Percentiles rank a stretch among this genome's conserved stretches.
Conservation (phyloP, 2,888 invertebrate species). For the Drosophila niveifrons region DNA sequence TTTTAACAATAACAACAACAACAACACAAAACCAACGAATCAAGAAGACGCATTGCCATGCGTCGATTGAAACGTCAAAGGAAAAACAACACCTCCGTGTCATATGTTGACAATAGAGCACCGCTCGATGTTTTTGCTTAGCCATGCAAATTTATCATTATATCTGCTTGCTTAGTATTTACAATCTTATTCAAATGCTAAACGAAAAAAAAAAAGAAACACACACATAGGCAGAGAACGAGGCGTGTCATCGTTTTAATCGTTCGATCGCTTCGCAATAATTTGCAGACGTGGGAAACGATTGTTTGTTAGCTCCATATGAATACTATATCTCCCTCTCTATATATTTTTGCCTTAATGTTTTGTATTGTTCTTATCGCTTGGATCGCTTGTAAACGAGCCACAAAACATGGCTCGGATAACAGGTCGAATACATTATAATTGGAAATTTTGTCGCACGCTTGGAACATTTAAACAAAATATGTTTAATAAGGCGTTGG, state of each 20-base stretch:
- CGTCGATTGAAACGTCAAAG: slow-evolving; percentile 55
- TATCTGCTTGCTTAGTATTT: slow-evolving; percentile 46
- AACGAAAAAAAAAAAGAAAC: slow-evolving; percentile 54
- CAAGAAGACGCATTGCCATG: slow-evolving; percentile 21
- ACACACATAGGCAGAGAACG: slow-evolving; percentile 41
- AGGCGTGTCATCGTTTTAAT: slow-evolving; percentile 59
- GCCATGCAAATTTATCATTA: slow-evolving; percentile 50
- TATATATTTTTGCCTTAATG: slow-evolving; percentile 7
- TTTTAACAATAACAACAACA: slow-evolving; percentile 25
- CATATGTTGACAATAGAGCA: slow-evolving; percentile 45
- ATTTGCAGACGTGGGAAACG: slow-evolving; percentile 53
- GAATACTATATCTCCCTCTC: neutral
- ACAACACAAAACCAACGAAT: neutral
- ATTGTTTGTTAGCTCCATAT: slow-evolving; percentile 24
- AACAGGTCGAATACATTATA: slow-evolving; percentile 56
- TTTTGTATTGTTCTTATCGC: slow-evolving; percentile 47
- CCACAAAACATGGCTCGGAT: slow-evolving; percentile 23
- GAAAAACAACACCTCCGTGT: slow-evolving; percentile 32
- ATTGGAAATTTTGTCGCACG: slow-evolving; percentile 40
- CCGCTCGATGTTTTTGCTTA: slow-evolving; percentile 47
- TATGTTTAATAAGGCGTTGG: slow-evolving; percentile 36
- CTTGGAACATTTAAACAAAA: slow-evolving; percentile 17
- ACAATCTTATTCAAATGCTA: slow-evolving; percentile 74
- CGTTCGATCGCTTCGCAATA: slow-evolving; percentile 27
- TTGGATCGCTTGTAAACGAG: slow-evolving; percentile 37